Conservation (phyloP, 37 sponge, comb jelly and placozoan species). For the Dysidea cf. avara region DNA sequence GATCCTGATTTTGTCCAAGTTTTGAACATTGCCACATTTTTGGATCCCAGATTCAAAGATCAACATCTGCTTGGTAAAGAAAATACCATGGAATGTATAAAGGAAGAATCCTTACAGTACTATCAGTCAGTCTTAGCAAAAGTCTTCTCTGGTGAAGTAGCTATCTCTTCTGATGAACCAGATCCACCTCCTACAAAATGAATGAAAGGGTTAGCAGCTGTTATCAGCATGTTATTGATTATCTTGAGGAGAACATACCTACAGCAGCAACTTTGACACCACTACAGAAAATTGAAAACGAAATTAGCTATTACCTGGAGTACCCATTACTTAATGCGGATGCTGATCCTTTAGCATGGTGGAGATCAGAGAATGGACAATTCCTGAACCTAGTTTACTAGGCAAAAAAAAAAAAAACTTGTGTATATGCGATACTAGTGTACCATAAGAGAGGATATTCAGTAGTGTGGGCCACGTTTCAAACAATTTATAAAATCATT, state of each 20-base stretch:
- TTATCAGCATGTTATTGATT: conserved; percentile 19
- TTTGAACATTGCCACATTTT: conserved; percentile 6
- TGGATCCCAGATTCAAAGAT: conserved; percentile 45
- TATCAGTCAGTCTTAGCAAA: conserved; percentile 1
- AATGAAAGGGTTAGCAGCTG: conserved; percentile 40
- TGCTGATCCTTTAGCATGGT: conserved; percentile 13
- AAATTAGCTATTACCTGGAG: conserved; percentile 21
- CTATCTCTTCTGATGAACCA: no score
- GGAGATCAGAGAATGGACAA: conserved; percentile 10
- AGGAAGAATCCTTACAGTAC: conserved; percentile 10
- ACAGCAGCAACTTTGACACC: conserved; percentile 9
- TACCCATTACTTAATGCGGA: conserved; percentile 4
- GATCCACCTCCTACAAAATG: conserved; percentile 17
- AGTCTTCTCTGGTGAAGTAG: no score
- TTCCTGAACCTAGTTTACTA: conserved; percentile 2
- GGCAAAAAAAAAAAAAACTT: conserved; percentile 19
- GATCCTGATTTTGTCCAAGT: no score
- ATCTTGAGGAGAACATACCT: conserved; percentile 20
- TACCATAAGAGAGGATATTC: no score
- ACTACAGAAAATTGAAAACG: neutral
- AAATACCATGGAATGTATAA: conserved; percentile 10
- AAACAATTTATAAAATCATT: no score
- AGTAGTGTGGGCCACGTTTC: no score
- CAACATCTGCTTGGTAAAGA: conserved; percentile 32
- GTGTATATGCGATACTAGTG: conserved; percentile 11